Evolutionary conservation across 2,888 invertebrate species (phyloP).

Genomic region (Conops quadrifasciatus): DNA sequence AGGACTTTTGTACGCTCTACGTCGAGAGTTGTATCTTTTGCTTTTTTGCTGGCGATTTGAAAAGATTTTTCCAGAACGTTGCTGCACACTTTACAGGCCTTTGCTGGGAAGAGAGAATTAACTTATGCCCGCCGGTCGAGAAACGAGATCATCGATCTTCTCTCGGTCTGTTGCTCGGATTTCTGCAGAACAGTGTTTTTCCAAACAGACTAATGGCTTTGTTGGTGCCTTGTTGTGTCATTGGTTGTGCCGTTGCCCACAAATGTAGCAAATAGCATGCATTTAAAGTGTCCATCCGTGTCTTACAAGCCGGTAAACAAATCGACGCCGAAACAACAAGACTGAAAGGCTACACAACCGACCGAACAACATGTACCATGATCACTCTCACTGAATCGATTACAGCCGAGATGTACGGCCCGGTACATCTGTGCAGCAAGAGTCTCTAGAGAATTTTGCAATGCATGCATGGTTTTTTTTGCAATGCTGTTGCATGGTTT

Average conservation of each 20-base stretch:
- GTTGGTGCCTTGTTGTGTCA: constrained; percentile 9
- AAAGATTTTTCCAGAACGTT: not conserved
- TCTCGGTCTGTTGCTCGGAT: not conserved
- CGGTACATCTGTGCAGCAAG: not conserved
- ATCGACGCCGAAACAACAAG: constrained; percentile 16
- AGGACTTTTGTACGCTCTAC: too few species aligned
- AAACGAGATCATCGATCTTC: constrained; percentile 12
- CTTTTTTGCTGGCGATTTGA: constrained; percentile 19
- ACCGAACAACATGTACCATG: constrained; percentile 15
- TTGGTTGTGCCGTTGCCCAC: not conserved
- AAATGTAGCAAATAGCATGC: not conserved
- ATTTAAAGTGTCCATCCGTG: too few species aligned
- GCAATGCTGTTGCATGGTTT: not conserved
- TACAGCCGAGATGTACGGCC: not conserved
- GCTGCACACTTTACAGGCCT: not conserved
- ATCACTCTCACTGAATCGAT: constrained; percentile 40
- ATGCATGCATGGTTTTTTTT: not conserved
- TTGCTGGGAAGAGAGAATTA: constrained; percentile 16
- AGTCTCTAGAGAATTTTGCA: constrained; percentile 8
- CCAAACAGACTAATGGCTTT: constrained; percentile 21
- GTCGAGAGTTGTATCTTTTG: constrained; percentile 12
- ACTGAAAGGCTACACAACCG: not conserved
- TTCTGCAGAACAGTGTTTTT: constrained; percentile 18
- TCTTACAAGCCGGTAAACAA: not conserved
- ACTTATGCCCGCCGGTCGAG: constrained; percentile 24